phyloP scores from a whole-genome alignment of 1,140 invertebrate species.

The Berghia stephanieae region DNA sequence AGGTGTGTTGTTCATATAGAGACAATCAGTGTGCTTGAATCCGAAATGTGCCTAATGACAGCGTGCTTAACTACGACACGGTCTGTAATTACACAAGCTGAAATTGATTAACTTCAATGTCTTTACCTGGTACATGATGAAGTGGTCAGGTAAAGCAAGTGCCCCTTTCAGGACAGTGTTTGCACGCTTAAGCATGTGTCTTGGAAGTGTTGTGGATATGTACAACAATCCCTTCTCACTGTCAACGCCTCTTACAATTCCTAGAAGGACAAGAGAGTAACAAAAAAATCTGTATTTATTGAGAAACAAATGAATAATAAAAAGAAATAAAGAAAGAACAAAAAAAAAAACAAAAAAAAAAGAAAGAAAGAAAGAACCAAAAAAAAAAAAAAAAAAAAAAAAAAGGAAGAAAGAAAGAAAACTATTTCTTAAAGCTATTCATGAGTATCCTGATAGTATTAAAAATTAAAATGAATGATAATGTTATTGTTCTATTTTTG shows the following conservation, averaged over 20 bases:
- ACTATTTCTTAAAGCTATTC: too few species aligned
- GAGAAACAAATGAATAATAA: neutral
- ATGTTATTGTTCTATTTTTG: too few species aligned
- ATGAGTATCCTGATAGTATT: too few species aligned
- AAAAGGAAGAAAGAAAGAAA: neutral
- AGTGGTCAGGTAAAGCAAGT: constrained; percentile 50
- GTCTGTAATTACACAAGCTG: too few species aligned
- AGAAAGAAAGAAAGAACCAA: too few species aligned
- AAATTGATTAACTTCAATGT: neutral
- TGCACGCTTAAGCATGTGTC: constrained; percentile 41
- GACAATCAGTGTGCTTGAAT: too few species aligned
- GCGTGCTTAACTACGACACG: too few species aligned
- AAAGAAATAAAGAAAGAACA: too few species aligned
- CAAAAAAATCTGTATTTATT: neutral
- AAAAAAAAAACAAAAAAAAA: too few species aligned
- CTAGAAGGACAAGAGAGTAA: constrained; percentile 38
- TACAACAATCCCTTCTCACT: constrained; percentile 42
- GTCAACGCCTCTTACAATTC: constrained; percentile 58
- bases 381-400: constrained; percentile 13
- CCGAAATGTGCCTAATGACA: too few species aligned
- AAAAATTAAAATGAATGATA: too few species aligned
- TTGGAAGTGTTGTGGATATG: constrained; percentile 50
- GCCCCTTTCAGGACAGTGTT: constrained; percentile 55
- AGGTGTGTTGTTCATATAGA: too few species aligned
- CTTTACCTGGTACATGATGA: constrained; percentile 48